These are phyloP conservation scores for Drosophila anomelani DNA, from an alignment of 2,888 invertebrate genomes.

Conservation along the genomic window DNA sequence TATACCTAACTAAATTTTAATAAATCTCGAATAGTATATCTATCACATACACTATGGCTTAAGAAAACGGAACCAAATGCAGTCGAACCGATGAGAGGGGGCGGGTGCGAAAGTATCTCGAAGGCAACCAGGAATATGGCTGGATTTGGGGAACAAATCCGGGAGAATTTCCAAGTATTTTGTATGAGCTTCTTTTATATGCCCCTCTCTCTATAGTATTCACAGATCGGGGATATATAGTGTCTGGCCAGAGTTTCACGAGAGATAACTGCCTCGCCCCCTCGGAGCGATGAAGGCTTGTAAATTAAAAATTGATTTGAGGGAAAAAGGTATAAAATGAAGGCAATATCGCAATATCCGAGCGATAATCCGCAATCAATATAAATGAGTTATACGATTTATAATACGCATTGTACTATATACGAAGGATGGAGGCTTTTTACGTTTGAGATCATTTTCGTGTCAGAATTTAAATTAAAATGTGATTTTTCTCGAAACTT, in stretches of 20 bases:
- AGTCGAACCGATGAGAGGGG: conserved; percentile 29
- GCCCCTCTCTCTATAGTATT: conserved; percentile 1
- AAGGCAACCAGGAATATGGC: neutral
- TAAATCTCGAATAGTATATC: conserved; percentile 38
- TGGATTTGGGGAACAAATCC: conserved; percentile 23
- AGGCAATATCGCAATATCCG: conserved; percentile 49
- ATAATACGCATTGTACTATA: conserved; percentile 54
- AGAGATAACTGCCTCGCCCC: neutral
- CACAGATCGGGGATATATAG: conserved; percentile 13
- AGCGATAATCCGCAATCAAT: conserved; percentile 13
- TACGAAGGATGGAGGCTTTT: conserved; percentile 64
- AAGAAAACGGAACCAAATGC: conserved; percentile 75
- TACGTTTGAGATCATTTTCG: conserved; percentile 68
- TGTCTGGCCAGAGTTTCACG: conserved; percentile 10
- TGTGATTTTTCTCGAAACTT: conserved; percentile 82
- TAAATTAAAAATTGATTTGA: conserved; percentile 58
- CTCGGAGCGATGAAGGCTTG: conserved; percentile 34
- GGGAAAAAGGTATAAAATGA: neutral
- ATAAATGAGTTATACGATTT: conserved; percentile 48
- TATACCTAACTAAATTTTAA: conserved; percentile 73
- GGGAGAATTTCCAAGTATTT: conserved; percentile 38
- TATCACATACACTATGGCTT: conserved; percentile 51
- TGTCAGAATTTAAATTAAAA: conserved; percentile 81
- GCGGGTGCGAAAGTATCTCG: conserved; percentile 12
- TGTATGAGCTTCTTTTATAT: conserved; percentile 40